phyloP scores from a whole-genome alignment of 2,888 invertebrate genomes.

The Ctenicera cuprea region DNA sequence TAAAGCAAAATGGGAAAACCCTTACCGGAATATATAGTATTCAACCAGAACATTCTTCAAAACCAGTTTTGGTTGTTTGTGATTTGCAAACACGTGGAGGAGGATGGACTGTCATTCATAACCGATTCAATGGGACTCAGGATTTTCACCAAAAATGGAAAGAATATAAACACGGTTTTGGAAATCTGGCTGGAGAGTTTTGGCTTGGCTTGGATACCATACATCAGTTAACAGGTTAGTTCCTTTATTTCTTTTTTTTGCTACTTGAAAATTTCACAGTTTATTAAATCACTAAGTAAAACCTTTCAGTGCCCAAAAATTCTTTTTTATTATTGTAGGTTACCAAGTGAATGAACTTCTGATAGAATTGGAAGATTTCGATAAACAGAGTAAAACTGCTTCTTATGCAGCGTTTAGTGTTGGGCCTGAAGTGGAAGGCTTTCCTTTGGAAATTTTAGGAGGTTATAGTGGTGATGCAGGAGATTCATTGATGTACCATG shows the following conservation, averaged over 20 bases:
- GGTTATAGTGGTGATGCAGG: conserved; percentile 77
- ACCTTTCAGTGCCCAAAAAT: no score
- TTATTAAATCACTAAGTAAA: no score
- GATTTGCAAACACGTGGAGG: conserved; percentile 78
- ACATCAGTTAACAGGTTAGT: conserved; percentile 73
- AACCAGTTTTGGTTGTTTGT: conserved; percentile 80
- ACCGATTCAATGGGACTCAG: conserved; percentile 79
- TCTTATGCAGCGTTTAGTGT: conserved; percentile 80
- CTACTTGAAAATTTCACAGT: no score
- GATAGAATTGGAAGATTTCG: conserved; percentile 79
- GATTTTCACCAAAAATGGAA: conserved; percentile 81
- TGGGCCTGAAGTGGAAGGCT: conserved; percentile 80
- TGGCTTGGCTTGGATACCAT: conserved; percentile 84
- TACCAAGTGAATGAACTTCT: conserved; percentile 75
- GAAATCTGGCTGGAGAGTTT: conserved; percentile 82
- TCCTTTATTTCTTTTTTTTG: conserved; percentile 55
- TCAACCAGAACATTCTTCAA: conserved; percentile 74
- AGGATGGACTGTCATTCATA: conserved; percentile 83
- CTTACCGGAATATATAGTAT: conserved; percentile 80
- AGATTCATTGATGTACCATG: conserved; percentile 82
- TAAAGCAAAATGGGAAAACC: conserved; percentile 73
- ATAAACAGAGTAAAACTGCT: conserved; percentile 76
- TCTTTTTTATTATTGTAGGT: no score
- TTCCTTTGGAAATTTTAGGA: conserved; percentile 80
- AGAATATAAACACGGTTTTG: conserved; percentile 83